phyloP scores from a whole-genome alignment of 1,140 invertebrate genomes.

The Zophobas atratus region DNA sequence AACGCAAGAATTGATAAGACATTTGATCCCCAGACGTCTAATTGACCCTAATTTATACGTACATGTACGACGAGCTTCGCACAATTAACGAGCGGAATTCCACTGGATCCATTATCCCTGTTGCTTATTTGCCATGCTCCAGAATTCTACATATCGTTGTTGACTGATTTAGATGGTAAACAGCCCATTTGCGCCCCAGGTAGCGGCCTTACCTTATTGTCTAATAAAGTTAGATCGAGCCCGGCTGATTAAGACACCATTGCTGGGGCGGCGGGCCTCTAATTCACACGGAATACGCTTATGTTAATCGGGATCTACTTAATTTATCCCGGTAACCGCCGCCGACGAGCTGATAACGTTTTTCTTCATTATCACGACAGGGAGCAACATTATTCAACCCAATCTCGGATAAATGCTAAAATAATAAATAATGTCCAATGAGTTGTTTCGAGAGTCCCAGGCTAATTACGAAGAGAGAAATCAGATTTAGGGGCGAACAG shows the following conservation, averaged over 20 bases:
- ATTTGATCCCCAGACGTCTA: slow-evolving; percentile 13
- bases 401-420: slow-evolving; percentile 13
- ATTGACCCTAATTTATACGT: slow-evolving; percentile 34
- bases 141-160: background rate
- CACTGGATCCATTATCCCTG: background rate
- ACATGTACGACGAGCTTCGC: background rate
- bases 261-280: background rate
- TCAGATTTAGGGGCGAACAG: too few species aligned
- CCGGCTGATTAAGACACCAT: slow-evolving; percentile 22
- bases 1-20: background rate
- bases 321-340: background rate
- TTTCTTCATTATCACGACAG: slow-evolving; percentile 12
- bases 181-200: slow-evolving; percentile 24
- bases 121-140: slow-evolving; percentile 5
- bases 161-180: slow-evolving; percentile 14
- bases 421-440: background rate
- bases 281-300: slow-evolving; percentile 11
- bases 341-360: slow-evolving; percentile 4
- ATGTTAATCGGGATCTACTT: slow-evolving; percentile 23
- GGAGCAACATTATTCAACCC: slow-evolving; percentile 1
- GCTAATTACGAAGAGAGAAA: too few species aligned
- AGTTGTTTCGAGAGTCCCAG: too few species aligned
- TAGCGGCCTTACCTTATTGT: slow-evolving; percentile 19
- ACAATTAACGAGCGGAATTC: slow-evolving; percentile 13
- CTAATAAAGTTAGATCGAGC: slow-evolving; percentile 25